Percentiles rank a stretch among this genome's conserved stretches.
phyloP scores from a whole-genome alignment of 1,140 invertebrate genomes.

The Drosophila bocki region DNA sequence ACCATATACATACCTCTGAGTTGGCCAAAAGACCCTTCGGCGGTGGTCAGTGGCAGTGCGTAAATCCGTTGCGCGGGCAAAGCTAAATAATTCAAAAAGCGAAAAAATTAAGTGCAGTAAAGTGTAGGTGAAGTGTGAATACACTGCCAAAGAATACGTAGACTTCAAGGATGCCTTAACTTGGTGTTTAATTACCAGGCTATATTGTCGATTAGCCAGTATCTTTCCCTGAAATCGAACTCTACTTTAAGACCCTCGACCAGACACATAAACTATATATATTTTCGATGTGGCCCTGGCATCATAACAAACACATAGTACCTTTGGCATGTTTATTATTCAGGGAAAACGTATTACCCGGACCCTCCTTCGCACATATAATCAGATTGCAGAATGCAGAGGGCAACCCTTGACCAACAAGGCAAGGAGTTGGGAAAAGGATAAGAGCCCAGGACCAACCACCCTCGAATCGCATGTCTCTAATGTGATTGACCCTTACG shows the following conservation, averaged over 20 bases:
- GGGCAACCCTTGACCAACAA: conserved; percentile 51
- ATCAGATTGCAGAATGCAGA: conserved; percentile 71
- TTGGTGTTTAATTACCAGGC: neutral
- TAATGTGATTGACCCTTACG: conserved; percentile 84
- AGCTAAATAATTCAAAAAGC: neutral
- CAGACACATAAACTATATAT: conserved; percentile 20
- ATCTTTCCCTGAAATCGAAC: conserved; percentile 4
- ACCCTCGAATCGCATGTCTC: conserved; percentile 67
- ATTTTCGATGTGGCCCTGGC: conserved; percentile 6
- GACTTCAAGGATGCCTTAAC: neutral
- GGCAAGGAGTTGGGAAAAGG: conserved; percentile 13
- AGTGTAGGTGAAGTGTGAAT: conserved; percentile 1
- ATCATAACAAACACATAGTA: conserved; percentile 30
- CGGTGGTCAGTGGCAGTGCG: conserved; percentile 32
- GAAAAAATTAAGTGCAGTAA: neutral
- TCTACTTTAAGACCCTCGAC: neutral
- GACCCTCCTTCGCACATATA: conserved; percentile 55
- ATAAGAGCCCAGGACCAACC: conserved; percentile 18
- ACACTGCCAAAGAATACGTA: neutral
- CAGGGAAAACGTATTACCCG: conserved; percentile 62
- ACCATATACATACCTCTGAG: conserved; percentile 47
- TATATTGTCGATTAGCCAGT: neutral
- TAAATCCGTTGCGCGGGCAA: conserved; percentile 33
- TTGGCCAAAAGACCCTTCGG: conserved; percentile 12
- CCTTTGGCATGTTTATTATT: conserved; percentile 56